Evolutionary conservation across 2,113 vertebrate genomes (phyloP), one percentile per base, ranked within the genome.

Genomic region (Lonchura striata): DNA sequence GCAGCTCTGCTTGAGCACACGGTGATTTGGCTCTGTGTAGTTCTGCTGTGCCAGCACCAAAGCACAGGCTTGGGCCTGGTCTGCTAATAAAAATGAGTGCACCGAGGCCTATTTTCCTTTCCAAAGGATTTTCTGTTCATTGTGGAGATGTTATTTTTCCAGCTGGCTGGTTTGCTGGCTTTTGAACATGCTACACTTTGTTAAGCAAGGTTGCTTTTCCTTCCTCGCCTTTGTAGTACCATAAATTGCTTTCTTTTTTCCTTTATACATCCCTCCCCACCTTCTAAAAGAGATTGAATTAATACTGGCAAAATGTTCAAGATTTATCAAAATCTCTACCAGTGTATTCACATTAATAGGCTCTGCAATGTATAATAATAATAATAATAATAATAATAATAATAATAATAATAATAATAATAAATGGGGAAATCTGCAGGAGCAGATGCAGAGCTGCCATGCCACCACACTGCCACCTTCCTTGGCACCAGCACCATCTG

Each of bases 11-110:
- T 37, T 23, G 2, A 5, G 57, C 27, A 28, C 8, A 0, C 0
- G 0, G 10, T 23, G 54, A 7, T 65, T 72, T 0, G 0, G 31
- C 82, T 50, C 15, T 0, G 6, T 7, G 2, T 11, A 78, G 41
- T 33, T 78, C 53, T 57, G 49, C 37, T 50, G 16, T 50, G 65
- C 71, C 9, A 5, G 70, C n/a, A 44, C 20, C 3, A 3, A 42
- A 71, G 31, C 27, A 9, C 31, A 35, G 28, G 42, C 61, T 71
- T 87, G 59, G 59, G 68, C 53, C 41, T 64, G 47, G 6, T 60
- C 28, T 4, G 8, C 53, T 68, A 24, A 70, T 31, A 50, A 77
- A 74, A 94, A 44, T 49, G 20, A 46, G 30, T 39, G 17, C 1
- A 1, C 13, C 50, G 61, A 42, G 54, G 46, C 35, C 87, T 65